Conservation (phyloP, 2,797 vertebrate species). For the Hippocampus kuda region DNA sequence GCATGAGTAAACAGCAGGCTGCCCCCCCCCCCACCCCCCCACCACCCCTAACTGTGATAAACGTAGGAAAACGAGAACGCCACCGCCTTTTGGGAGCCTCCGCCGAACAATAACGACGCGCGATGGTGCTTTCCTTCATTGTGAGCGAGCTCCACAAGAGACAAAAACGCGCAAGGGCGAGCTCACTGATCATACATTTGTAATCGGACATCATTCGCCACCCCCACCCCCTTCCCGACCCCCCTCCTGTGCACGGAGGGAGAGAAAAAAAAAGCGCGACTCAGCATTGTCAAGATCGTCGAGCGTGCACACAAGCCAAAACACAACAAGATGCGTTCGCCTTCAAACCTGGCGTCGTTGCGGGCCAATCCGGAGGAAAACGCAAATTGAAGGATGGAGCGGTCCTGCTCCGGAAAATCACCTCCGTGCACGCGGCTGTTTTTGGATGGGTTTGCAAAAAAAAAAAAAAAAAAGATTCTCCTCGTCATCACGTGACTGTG, state of each 20-base stretch:
- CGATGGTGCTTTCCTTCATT: not conserved
- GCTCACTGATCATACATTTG: not conserved
- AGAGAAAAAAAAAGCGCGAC: not conserved
- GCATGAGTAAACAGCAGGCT: too few relatives aligned
- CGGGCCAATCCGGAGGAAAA: not conserved
- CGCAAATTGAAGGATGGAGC: conserved; percentile 9
- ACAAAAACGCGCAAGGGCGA: not conserved
- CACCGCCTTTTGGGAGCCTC: not conserved
- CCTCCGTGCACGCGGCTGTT: not conserved
- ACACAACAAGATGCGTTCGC: not conserved
- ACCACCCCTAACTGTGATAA: not conserved
- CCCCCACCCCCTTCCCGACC: too few relatives aligned
- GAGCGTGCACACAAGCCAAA: not conserved
- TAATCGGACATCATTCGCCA: not conserved
- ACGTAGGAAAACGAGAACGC: not conserved
- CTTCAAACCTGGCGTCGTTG: not conserved
- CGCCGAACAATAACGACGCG: not conserved
- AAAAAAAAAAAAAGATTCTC: conserved; percentile 36
- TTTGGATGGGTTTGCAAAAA: conserved; percentile 26
- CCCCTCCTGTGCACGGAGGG: not conserved
- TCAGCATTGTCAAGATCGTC: not conserved
- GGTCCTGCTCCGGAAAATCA: conserved; percentile 34
- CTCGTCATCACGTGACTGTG: conserved; percentile 50
- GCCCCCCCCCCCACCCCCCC: too few relatives aligned
- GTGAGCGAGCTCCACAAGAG: not conserved